phyloP scores from a whole-genome alignment of 2,888 invertebrate species.

The Callimorpha dominula region DNA sequence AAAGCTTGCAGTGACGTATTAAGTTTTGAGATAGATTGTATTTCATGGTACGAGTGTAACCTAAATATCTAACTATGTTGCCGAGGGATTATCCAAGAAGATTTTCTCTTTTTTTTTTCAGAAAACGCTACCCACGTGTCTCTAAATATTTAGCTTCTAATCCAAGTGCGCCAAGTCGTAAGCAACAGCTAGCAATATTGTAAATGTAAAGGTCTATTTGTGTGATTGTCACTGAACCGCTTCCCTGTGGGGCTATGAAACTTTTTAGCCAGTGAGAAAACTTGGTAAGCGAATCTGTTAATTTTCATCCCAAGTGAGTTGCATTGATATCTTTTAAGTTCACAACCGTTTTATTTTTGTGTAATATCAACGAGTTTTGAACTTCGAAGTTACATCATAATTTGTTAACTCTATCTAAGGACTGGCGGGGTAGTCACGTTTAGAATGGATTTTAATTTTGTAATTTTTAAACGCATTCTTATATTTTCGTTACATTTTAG shows the following conservation, averaged over 20 bases:
- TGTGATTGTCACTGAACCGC: conserved; percentile 40
- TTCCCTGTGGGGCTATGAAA: conserved; percentile 37
- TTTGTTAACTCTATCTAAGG: neutral
- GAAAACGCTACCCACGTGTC: conserved; percentile 7
- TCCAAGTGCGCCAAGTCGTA: conserved; percentile 21
- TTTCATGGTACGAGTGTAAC: neutral
- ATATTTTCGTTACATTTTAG: neutral
- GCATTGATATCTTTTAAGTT: conserved; percentile 1
- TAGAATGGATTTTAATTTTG: neutral
- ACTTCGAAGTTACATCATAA: neutral
- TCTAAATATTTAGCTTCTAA: conserved; percentile 42
- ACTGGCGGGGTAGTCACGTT: neutral
- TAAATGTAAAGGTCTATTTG: conserved; percentile 32
- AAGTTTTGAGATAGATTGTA: neutral
- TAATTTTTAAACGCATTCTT: neutral
- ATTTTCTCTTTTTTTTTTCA: conserved; percentile 19
- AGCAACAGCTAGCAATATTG: conserved; percentile 22
- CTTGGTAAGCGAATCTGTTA: conserved; percentile 38
- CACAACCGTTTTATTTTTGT: neutral
- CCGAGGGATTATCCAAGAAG: conserved; percentile 9
- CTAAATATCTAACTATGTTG: neutral
- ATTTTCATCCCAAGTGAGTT: conserved; percentile 40
- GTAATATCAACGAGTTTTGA: conserved; percentile 21
- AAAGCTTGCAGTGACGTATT: neutral
- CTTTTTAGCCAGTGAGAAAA: conserved; percentile 27